Base-by-base conservation (phyloP, 2,888 invertebrate species). In the Acleris literana region DNA sequence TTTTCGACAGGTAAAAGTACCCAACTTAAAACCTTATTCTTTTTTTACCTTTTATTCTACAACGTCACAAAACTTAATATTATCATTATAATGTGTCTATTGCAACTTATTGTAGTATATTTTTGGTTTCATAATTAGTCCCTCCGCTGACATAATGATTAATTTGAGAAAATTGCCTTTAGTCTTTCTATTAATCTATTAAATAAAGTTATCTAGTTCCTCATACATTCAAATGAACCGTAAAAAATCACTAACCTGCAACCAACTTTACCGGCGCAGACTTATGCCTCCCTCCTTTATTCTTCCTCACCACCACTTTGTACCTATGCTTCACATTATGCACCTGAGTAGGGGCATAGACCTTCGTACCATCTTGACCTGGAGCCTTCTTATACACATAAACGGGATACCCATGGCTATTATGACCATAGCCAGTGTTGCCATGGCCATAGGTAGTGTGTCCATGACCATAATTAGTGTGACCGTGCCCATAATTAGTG, bases 231-330 rank as follows among this genome's bases (percentile, higher is more conserved):
- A 51, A 51, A 5, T 1, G 22, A 16, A n/a, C n/a, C 20, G 5
- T 13, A 13, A 51, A 16, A 49, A 20, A 0, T 11, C 49, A 69
- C 84, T 84, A 66, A 91, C 90, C 85, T 73, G 39, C 39, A 39
- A 71, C 67, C 56, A 85, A 53, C 64, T 85, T 87, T 60, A 80
- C 78, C 0, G 80, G 77, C 57, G 74, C 79, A 43, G 73, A 78
- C 69, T 77, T 84, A 48, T 56, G 59, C 25, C 76, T 74, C 0
- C 78, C 77, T 1, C 76, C 72, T 61, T 79, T 82, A 1, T 82
- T 84, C 68, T 85, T 88, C 72, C 83, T 85, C 5, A 89, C 82
- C 2, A 92, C 86, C 0, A 92, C 77, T 66, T 90, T 88, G 46
- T 85, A 83, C 51, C 81, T 85, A 63, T 84, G 82, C 59, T 86